These are phyloP conservation scores for Sebastolobus alascanus DNA, from an alignment of 2,797 vertebrate species.

Conservation along the genomic window DNA sequence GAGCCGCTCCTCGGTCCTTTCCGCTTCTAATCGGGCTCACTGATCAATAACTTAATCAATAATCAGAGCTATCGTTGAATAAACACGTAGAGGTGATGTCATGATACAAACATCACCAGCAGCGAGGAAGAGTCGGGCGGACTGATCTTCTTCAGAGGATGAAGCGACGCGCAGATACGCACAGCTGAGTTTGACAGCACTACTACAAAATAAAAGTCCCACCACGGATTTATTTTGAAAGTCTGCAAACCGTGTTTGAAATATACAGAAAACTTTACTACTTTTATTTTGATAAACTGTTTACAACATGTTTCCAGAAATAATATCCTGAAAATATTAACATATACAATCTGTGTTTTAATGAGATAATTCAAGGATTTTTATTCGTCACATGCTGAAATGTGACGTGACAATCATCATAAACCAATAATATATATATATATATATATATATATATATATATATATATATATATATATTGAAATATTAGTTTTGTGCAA, in stretches of 20 bases:
- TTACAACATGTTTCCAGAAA: not conserved
- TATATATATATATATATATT: too few relatives aligned
- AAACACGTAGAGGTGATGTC: not conserved
- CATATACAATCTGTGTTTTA: not conserved
- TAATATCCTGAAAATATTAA: not conserved
- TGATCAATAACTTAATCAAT: too few relatives aligned
- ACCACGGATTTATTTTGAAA: not conserved
- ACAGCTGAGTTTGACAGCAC: constrained; percentile 69
- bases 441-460: too few relatives aligned
- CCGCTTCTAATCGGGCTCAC: too few relatives aligned
- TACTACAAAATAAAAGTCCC: constrained; percentile 55
- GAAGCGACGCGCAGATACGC: not conserved
- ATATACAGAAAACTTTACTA: not conserved
- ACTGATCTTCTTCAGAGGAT: not conserved
- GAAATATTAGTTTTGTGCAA: not conserved
- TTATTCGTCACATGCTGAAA: not conserved
- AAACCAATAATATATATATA: too few relatives aligned
- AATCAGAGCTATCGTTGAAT: not conserved
- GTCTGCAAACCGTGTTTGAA: not conserved
- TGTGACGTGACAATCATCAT: too few relatives aligned
- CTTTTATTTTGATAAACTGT: not conserved
- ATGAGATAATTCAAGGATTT: not conserved
- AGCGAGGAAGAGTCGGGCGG: not conserved
- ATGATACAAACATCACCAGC: not conserved
- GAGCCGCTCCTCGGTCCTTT: too few relatives aligned